These are phyloP conservation scores for Cyclophora punctaria DNA, from an alignment of 2,888 invertebrate species.

Conservation along the genomic window DNA sequence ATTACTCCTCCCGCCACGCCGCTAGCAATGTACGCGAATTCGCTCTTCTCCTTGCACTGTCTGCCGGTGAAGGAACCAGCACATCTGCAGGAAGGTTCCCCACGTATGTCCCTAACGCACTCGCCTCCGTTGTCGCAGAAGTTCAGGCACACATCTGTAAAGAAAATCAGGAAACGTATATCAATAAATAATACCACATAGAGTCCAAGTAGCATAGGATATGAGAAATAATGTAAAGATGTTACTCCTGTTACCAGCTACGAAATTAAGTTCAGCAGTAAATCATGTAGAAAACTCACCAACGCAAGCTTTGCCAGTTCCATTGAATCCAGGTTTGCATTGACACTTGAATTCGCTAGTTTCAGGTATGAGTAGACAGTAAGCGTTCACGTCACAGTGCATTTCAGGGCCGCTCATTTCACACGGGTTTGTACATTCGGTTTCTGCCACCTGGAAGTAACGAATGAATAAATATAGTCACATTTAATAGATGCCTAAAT, in stretches of 20 bases:
- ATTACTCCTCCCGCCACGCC: conserved; percentile 96
- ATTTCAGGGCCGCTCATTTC: conserved; percentile 87
- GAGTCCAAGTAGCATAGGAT: not conserved
- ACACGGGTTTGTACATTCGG: conserved; percentile 93
- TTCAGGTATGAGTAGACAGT: conserved; percentile 88
- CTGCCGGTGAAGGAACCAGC: conserved; percentile 94
- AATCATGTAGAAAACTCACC: conserved; percentile 48
- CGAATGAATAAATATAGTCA: too few relatives aligned
- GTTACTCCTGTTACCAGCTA: too few relatives aligned
- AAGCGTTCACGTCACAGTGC: conserved; percentile 91
- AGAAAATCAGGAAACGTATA: not conserved
- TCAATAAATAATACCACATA: too few relatives aligned
- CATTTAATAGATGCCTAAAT: too few relatives aligned
- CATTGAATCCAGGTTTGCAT: conserved; percentile 95
- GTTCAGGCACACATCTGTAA: conserved; percentile 84
- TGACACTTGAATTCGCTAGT: conserved; percentile 91
- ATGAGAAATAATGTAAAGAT: not conserved
- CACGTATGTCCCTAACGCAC: conserved; percentile 88
- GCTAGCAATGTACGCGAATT: conserved; percentile 95
- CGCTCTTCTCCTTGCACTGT: conserved; percentile 92
- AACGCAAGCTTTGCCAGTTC: conserved; percentile 86
- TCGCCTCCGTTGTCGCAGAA: conserved; percentile 93
- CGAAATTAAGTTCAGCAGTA: too few relatives aligned
- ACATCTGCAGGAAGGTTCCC: conserved; percentile 91
- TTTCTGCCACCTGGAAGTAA: conserved; percentile 78